Base-by-base conservation (phyloP, 2,113 vertebrate genomes). In the Pedetes capensis region DNA sequence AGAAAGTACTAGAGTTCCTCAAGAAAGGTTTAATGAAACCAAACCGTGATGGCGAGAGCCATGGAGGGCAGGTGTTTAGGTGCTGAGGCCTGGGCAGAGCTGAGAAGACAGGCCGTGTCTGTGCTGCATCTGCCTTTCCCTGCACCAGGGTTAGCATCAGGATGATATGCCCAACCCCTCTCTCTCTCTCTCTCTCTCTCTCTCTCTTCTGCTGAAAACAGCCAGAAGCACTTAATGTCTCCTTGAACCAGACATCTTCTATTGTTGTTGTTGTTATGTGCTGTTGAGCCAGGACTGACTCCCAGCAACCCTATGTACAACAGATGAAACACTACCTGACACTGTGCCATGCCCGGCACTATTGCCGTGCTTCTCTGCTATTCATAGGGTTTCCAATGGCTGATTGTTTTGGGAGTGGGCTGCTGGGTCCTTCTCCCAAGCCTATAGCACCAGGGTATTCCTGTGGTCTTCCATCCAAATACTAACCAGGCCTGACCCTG, bases 181-280 rank as follows among this genome's bases (percentile, higher is more conserved):
- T 6, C 0, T 3, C 78, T 32, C 34, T 68, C 11, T 55, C 34
- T 66, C 13, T 5, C 0, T 6, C 44, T 6, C 0, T 3, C 78
- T 32, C 34, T 68, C 11, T 55, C 34, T 66, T 55, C 86, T 25
- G 27, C 72, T 37, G n/a, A 61, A 84, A 74, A 59, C 4, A 69
- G 3, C 59, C 20, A 4, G 34, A 5, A 23, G 47, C 12, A n/a
- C 27, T 68, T 2, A 25, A 74, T 51, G 20, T 44, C 44, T 76
- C 79, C 34, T 93, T n/a, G 29, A 1, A 29, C 72, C 71, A 86
- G 3, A 3, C 39, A 69, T 64, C 22, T 72, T 59, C 47, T n/a
- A n/a, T n/a, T n/a, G n/a, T n/a, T n/a, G n/a, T n/a, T n/a, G n/a
- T n/a, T n/a, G n/a, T n/a, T n/a, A n/a, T n/a, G n/a, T n/a, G n/a